These are phyloP conservation scores for Cryptoblepharus egeriae DNA, from an alignment of 2,797 vertebrate species.

Conservation along the genomic window DNA sequence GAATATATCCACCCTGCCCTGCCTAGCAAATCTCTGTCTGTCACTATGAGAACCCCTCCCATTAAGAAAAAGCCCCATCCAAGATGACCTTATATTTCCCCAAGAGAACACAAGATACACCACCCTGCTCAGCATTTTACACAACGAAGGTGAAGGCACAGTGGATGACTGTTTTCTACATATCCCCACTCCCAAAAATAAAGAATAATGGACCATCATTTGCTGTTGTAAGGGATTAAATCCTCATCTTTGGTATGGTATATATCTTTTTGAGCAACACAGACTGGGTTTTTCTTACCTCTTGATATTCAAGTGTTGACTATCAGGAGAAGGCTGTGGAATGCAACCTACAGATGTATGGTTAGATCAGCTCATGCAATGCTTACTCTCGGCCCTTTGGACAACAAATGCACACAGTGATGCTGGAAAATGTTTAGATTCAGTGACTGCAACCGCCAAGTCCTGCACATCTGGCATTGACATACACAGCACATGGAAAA, in stretches of 20 bases:
- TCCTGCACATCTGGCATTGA: conserved; percentile 53
- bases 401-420: not conserved
- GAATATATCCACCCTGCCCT: conserved; percentile 55
- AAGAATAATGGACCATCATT: not conserved
- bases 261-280: not conserved
- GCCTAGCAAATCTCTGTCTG: conserved; percentile 56
- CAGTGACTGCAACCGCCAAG: conserved; percentile 45
- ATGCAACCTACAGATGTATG: not conserved
- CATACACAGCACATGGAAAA: conserved; percentile 53
- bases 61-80: conserved; percentile 21
- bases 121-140: not conserved
- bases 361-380: not conserved
- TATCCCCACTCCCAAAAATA: not conserved
- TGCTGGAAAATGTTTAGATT: conserved; percentile 34
- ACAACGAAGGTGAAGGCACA: not conserved
- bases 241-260: not conserved
- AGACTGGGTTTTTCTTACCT: not conserved
- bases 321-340: not conserved
- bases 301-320: not conserved
- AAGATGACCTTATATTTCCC: conserved; percentile 58
- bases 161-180: not conserved
- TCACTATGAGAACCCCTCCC: conserved; percentile 67
- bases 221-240: not conserved
- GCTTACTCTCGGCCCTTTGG: not conserved
- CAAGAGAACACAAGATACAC: not conserved